Conservation (phyloP, 2,888 invertebrate genomes). For the Cylloceria caligata region DNA sequence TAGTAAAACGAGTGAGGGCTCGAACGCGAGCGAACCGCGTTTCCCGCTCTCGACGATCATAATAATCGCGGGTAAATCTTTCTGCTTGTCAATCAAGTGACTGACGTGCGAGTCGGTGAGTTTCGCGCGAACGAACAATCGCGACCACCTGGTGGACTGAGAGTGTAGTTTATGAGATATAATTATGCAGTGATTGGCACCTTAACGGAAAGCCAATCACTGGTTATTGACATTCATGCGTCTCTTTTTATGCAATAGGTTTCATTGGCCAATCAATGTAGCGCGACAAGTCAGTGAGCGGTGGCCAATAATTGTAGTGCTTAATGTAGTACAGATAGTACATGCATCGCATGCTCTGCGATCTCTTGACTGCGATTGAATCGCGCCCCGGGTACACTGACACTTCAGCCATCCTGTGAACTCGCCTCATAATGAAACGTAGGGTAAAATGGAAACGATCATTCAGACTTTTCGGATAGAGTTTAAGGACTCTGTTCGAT, state of each 20-base stretch:
- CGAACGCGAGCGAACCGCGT: slow-evolving; percentile 66
- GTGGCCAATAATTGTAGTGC: slow-evolving; percentile 17
- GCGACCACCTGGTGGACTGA: background rate
- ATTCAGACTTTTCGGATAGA: no score
- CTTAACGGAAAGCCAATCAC: background rate
- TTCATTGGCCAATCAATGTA: background rate
- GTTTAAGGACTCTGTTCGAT: no score
- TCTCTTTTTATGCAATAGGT: background rate
- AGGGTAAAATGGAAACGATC: background rate
- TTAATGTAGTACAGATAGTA: background rate
- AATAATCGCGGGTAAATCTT: slow-evolving; percentile 81
- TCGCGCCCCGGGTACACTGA: background rate
- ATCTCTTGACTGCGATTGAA: no score
- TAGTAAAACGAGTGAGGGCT: slow-evolving; percentile 66
- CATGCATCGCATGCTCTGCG: background rate
- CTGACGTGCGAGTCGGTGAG: slow-evolving; percentile 74
- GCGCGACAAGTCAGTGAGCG: background rate
- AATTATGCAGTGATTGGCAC: slow-evolving; percentile 3
- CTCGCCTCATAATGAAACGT: background rate
- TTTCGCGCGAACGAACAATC: slow-evolving; percentile 44
- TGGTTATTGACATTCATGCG: background rate
- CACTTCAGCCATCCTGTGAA: background rate
- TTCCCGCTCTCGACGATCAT: slow-evolving; percentile 76
- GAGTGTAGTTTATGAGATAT: slow-evolving; percentile 13
- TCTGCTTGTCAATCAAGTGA: slow-evolving; percentile 80